A percentile compares a stretch with the other conserved stretches of the same genome.
Evolutionary conservation across 2,113 vertebrate species (phyloP).

Genomic region (Philantomba maxwellii): DNA sequence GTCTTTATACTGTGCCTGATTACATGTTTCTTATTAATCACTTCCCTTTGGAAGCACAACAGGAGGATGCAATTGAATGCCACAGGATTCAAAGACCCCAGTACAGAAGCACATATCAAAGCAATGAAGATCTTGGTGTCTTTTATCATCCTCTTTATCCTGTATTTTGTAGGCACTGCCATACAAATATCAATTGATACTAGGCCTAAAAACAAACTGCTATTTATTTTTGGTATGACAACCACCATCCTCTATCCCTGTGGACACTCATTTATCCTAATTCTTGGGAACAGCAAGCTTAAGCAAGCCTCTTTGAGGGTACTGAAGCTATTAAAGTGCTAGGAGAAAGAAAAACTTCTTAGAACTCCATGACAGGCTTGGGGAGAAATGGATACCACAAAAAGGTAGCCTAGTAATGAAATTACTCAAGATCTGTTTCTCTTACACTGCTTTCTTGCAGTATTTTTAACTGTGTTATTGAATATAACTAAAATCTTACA

Average conservation of each 20-base stretch:
- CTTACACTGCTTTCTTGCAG: background rate
- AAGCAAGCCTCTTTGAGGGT: background rate
- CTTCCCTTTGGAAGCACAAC: conserved; percentile 56
- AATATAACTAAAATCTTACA: background rate
- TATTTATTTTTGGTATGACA: background rate
- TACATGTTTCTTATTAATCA: conserved; percentile 11
- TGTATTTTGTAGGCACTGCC: background rate
- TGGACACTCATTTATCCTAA: background rate
- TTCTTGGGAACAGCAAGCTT: background rate
- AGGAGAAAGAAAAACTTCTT: background rate
- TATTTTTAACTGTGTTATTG: background rate
- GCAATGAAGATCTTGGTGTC: background rate
- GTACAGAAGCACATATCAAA: background rate
- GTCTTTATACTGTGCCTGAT: background rate
- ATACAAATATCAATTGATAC: background rate
- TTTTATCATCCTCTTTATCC: background rate
- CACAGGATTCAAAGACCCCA: background rate
- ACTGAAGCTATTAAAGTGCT: background rate
- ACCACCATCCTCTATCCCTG: background rate
- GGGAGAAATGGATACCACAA: background rate
- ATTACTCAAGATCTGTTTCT: background rate
- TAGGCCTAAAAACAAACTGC: background rate
- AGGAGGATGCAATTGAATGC: background rate
- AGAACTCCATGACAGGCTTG: background rate
- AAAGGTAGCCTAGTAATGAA: background rate